A percentile compares a stretch with the other conserved stretches of the same genome.
Evolutionary conservation across 2,797 vertebrate genomes (phyloP).

Genomic region (Melanotaenia pygmaea): DNA sequence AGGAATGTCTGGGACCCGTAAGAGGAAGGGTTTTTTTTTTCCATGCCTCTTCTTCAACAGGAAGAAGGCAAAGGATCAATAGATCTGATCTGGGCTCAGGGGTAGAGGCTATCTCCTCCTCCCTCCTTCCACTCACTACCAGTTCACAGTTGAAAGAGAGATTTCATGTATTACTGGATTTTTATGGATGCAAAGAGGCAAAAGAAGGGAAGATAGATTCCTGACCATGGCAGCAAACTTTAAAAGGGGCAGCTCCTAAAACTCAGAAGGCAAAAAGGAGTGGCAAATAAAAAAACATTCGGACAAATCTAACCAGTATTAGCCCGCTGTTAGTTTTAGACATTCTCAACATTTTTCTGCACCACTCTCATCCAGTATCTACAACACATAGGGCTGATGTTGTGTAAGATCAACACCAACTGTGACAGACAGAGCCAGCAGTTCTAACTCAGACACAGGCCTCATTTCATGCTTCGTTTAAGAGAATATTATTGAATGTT

Average conservation of each 20-base stretch:
- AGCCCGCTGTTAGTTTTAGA: slow-evolving; percentile 45
- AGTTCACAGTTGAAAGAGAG: slow-evolving; percentile 63
- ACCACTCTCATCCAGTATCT: slow-evolving; percentile 36
- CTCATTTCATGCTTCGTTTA: slow-evolving; percentile 58
- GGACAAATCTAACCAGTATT: slow-evolving; percentile 21
- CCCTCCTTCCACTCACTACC: slow-evolving; percentile 43
- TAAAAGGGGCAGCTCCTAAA: slow-evolving; percentile 5
- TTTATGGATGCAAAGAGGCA: slow-evolving; percentile 51
- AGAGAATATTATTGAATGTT: slow-evolving; percentile 40
- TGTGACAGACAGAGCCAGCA: slow-evolving; percentile 62
- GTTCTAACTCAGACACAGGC: slow-evolving; percentile 32
- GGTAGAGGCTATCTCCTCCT: slow-evolving; percentile 66
- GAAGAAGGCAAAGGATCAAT: slow-evolving; percentile 82
- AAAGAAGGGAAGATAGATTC: slow-evolving; percentile 25
- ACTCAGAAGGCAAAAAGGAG: slow-evolving; percentile 2
- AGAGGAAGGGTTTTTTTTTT: slow-evolving; percentile 76
- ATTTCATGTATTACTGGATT: slow-evolving; percentile 73
- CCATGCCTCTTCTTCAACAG: slow-evolving; percentile 79
- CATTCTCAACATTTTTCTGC: slow-evolving; percentile 42
- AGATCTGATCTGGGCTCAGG: slow-evolving; percentile 76
- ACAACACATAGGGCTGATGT: slow-evolving; percentile 24
- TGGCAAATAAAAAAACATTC: slow-evolving; percentile 2
- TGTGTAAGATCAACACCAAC: slow-evolving; percentile 43
- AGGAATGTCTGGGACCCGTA: slow-evolving; percentile 78
- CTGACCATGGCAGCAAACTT: slow-evolving; percentile 27